Base-by-base conservation (phyloP, 2,888 invertebrate genomes). In the Callyntrura guangdongensis region DNA sequence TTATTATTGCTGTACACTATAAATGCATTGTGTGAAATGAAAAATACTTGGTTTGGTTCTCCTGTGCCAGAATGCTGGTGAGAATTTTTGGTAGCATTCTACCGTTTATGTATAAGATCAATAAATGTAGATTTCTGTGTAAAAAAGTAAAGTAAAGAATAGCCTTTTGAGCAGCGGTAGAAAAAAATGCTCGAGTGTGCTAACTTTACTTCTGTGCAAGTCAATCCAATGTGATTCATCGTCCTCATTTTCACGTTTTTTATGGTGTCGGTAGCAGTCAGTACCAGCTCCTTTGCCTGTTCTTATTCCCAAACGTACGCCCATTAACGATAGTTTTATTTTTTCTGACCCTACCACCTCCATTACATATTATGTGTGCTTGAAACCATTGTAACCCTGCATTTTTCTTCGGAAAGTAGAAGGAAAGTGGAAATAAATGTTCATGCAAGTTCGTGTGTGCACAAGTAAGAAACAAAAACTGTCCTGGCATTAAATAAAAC, bases 231-330 rank as follows among this genome's bases (percentile, higher is more conserved):
- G 59, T 88, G 82, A 82, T 88, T 88, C 89, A 85, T 59, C 36
- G 64, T 77, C 61, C 56, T 82, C 72, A 69, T 72, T 17, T 59
- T 74, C 72, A 17, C 56, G 53, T 53, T 85, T 83, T n/a, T 84
- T 84, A 89, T 89, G 67, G 53, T 72, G 67, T n/a, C 67, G 89
- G 89, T 89, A 89, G 89, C 89, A 89, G 89, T 69, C 89, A 84
- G 89, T 89, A 67, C 89, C 89, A 89, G 89, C 69, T 89, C 49
- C 85, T 59, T 56, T 89, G 67, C 56, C 61, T 79, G 36, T 36
- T 61, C 36, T 36, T 81, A 17, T 82, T 88, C 67, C 53, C 82
- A 85, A 79, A 74, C 47, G 47, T 64, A 84, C 89, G 84, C 77
- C 89, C 89, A 89, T 84, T 79, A 79, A 79, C 74, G 79, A 14